Evolutionary conservation across 2,113 vertebrate species (phyloP), one percentile per base, ranked within the genome.

Genomic region (Lipotes vexillifer): DNA sequence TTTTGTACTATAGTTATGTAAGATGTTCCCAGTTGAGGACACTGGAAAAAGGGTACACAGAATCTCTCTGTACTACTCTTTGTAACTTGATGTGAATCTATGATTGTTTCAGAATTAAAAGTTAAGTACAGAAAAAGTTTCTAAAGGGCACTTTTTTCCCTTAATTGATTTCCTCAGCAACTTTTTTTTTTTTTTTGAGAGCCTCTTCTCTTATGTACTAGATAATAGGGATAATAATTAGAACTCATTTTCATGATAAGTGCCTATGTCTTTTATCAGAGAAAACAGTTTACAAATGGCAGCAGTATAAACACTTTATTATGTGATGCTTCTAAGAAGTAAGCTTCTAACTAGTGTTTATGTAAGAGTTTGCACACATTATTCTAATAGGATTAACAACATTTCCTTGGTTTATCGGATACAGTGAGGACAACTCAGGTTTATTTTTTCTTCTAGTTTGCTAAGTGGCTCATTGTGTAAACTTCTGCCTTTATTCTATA

Each of bases 51-150:
- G 57, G n/a, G 8, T 36, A 33, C 3, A 33, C 31, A 14, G 31
- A 17, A 20, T 49, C 61, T 88, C 85, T 88, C 33, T 86, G 25
- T 68, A 65, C 31, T 84, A 18, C 36, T 18, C 83, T 93, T 93
- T 88, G 7, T 68, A 90, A 82, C 21, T 80, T 86, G 17, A 57
- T 87, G 1, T 77, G 41, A 83, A 72, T 77, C 17, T 91, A 4
- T 52, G 91, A 57, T 93, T 72, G 78, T 41, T 97, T 85, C 41
- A 49, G 46, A 81, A 93, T 95, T 88, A 75, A 83, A 95, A 87
- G 12, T 44, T 44, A 86, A 65, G 10, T 89, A 41, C 31, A 89
- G 65, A 78, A 89, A 80, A 97, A 13, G n/a, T 71, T 86, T 74
- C 4, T 93, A 69, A 92, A 86, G 46, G 36, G 55, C 21, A 38